phyloP scores from a whole-genome alignment of 2,888 invertebrate genomes.

The Metallyticus violacea region DNA sequence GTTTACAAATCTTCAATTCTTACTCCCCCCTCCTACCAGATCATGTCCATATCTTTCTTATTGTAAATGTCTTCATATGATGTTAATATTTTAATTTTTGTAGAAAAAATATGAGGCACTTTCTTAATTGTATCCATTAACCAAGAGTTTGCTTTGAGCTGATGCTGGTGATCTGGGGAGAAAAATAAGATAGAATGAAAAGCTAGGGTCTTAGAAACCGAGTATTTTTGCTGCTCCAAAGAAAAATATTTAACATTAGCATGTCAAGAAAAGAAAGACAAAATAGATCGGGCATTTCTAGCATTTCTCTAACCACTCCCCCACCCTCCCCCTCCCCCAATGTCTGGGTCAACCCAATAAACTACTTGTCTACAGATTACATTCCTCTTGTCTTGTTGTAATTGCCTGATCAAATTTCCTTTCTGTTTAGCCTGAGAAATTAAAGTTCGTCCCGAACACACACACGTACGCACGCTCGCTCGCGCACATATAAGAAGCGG shows the following conservation, averaged over 20 bases:
- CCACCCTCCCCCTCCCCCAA: neutral
- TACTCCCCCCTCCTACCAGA: no score
- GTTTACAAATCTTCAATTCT: no score
- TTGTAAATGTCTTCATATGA: no score
- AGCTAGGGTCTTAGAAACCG: no score
- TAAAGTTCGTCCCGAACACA: neutral
- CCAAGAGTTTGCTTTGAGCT: no score
- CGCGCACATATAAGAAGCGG: neutral
- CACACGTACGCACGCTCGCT: neutral
- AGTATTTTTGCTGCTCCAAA: no score
- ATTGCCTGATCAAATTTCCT: neutral
- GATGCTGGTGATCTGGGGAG: no score
- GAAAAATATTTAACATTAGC: neutral
- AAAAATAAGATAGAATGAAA: no score
- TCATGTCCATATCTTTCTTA: no score
- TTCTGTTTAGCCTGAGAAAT: neutral
- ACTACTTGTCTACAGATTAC: neutral
- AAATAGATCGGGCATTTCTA: neutral
- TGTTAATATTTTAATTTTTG: no score
- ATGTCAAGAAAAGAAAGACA: neutral
- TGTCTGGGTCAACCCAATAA: neutral
- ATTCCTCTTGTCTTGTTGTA: neutral
- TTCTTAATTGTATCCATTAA: no score
- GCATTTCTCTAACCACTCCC: neutral
- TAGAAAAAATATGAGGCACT: no score